A percentile compares a stretch with the other conserved stretches of the same genome.
phyloP scores from a whole-genome alignment of 1,140 invertebrate genomes.

The Drosophila teissieri region DNA sequence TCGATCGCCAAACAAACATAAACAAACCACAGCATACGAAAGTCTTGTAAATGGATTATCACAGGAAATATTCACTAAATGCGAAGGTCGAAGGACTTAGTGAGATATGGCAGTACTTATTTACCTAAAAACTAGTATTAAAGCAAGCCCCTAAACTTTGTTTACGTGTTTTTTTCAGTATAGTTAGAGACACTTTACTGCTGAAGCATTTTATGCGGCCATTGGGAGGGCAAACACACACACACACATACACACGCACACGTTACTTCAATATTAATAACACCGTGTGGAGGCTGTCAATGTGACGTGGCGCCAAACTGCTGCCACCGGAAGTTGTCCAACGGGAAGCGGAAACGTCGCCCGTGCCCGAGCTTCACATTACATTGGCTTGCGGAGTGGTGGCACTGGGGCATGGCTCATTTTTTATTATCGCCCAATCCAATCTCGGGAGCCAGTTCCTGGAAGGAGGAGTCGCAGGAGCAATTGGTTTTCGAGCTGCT shows the following conservation, averaged over 20 bases:
- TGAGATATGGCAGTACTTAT: too few species aligned
- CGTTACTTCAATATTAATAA: constrained; percentile 79
- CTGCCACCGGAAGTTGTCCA: constrained; percentile 59
- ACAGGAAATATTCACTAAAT: too few species aligned
- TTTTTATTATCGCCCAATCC: constrained; percentile 73
- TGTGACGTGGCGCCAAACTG: constrained; percentile 61
- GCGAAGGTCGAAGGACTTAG: too few species aligned
- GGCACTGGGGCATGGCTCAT: constrained; percentile 20
- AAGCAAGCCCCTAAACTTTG: background rate
- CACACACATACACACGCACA: constrained; percentile 30
- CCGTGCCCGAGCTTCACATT: constrained; percentile 30
- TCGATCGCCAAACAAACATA: too few species aligned
- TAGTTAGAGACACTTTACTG: constrained; percentile 3
- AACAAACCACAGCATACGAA: too few species aligned
- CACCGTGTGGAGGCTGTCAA: constrained; percentile 64
- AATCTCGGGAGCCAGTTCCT: constrained; percentile 48
- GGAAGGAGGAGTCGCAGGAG: constrained; percentile 20
- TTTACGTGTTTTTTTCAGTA: constrained; percentile 7
- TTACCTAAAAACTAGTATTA: background rate
- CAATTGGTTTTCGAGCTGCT: constrained; percentile 64
- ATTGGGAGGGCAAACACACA: constrained; percentile 53
- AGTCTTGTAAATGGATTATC: too few species aligned
- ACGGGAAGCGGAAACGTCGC: constrained; percentile 36
- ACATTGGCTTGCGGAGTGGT: constrained; percentile 17
- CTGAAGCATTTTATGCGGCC: constrained; percentile 67